These are phyloP conservation scores for Phrynosoma platyrhinos DNA, from an alignment of 2,113 vertebrate genomes.

Conservation along the genomic window DNA sequence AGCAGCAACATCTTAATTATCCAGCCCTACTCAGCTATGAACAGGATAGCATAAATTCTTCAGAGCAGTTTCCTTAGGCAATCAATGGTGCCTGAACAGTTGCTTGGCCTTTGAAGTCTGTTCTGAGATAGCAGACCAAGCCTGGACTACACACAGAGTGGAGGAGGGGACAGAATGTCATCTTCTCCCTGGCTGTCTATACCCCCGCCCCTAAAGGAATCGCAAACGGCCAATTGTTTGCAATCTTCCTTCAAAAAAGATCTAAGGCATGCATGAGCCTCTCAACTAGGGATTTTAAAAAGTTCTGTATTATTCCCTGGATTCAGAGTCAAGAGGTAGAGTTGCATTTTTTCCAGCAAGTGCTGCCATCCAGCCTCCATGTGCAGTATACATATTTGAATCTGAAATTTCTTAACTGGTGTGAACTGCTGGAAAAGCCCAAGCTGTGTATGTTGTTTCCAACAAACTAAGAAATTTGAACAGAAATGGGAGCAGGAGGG, in stretches of 20 bases:
- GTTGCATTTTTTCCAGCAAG: not conserved
- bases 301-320: not conserved
- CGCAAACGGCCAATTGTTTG: not conserved
- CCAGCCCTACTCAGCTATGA: not conserved
- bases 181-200: not conserved
- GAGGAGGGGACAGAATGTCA: not conserved
- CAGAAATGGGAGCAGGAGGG: not conserved
- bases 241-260: not conserved
- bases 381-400: not conserved
- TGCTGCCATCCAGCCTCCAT: not conserved
- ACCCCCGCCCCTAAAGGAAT: not conserved
- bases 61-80: not conserved
- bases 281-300: not conserved
- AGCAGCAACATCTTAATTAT: not conserved
- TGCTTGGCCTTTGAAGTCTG: not conserved
- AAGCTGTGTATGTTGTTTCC: not conserved
- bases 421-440: not conserved
- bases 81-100: conserved; percentile 1
- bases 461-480: not conserved
- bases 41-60: not conserved
- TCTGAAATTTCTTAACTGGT: not conserved
- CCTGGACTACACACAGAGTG: not conserved
- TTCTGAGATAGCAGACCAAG: not conserved
- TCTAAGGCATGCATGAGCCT: not conserved
- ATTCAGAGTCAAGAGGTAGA: not conserved